These are phyloP conservation scores for Lanistes nyassanus DNA, from an alignment of 1,140 invertebrate genomes.

Conservation along the genomic window DNA sequence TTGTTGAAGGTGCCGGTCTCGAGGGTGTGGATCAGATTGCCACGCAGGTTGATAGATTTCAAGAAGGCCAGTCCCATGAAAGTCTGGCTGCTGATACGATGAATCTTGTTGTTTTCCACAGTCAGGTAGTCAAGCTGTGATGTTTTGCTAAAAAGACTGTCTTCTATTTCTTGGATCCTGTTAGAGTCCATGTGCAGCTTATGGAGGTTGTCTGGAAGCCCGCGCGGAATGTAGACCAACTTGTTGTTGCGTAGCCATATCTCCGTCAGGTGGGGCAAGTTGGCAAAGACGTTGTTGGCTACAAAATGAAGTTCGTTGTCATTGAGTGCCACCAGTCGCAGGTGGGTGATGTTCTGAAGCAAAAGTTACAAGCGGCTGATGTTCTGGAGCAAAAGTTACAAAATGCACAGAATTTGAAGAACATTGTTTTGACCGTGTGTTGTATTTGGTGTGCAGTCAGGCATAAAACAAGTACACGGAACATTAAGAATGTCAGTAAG, in stretches of 20 bases:
- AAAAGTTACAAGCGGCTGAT: neutral
- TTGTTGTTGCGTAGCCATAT: slow-evolving; percentile 69
- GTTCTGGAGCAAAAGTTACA: neutral
- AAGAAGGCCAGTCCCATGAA: slow-evolving; percentile 78
- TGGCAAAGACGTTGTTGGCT: slow-evolving; percentile 86
- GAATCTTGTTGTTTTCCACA: slow-evolving; percentile 76
- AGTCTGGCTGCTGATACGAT: slow-evolving; percentile 73
- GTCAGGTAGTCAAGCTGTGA: slow-evolving; percentile 52
- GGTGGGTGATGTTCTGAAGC: slow-evolving; percentile 86
- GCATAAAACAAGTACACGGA: too few species aligned
- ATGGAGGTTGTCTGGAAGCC: slow-evolving; percentile 68
- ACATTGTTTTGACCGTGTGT: neutral
- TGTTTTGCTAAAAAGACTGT: slow-evolving; percentile 44
- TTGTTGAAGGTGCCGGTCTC: slow-evolving; percentile 43
- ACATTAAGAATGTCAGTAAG: too few species aligned
- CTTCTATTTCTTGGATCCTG: slow-evolving; percentile 52
- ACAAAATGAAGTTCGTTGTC: slow-evolving; percentile 80
- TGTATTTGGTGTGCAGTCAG: too few species aligned
- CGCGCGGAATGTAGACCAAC: slow-evolving; percentile 74
- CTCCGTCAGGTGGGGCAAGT: slow-evolving; percentile 77
- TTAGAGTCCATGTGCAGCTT: slow-evolving; percentile 59
- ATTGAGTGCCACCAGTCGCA: slow-evolving; percentile 83
- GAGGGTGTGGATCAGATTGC: slow-evolving; percentile 44
- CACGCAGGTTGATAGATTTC: slow-evolving; percentile 72
- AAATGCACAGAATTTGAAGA: neutral